Base-by-base conservation (phyloP, 1,140 invertebrate genomes). In the Drosophila trapezifrons region DNA sequence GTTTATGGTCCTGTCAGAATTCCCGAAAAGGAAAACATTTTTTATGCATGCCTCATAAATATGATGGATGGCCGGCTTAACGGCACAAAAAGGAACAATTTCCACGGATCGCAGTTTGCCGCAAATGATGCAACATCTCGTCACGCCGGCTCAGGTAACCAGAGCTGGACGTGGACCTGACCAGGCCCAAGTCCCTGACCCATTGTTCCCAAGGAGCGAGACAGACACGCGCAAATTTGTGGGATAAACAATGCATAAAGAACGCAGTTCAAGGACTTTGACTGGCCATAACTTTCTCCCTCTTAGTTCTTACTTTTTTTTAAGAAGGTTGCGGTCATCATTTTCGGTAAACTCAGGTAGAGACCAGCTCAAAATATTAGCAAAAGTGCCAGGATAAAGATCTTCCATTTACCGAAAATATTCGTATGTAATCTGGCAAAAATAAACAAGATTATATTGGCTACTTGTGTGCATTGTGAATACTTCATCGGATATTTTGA, bases 261-360 rank as follows among this genome's bases (percentile, higher is more conserved):
- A 87, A 89, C 76, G 67, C 76, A 80, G 80, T 84, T 89, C 83
- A 87, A 87, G 83, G 83, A 89, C 80, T 81, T 42, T 46, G 57
- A 66, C 69, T 58, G 35, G 20, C 35, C 70, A 82, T 82, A 54
- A 87, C 82, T 87, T 86, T 86, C 82, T 49, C 71, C 51, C 49
- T 81, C 42, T 81, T 20, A 38, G 46, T 59, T 66, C 12, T 58
- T 12, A 15, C 32, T 47, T 35, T 58, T 58, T 84, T 60, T 81
- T 42, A 60, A 72, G 65, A 76, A 72, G 71, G 58, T 69, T 84
- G 80, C 66, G 80, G 80, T 84, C 80, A 58, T 73, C 40, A 72
- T 74, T 78, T 81, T 73, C 51, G 57, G 29, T 57, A 55, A 76
- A 70, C 58, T 49, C 80, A 82, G 80, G 80, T 82, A 83, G 72